phyloP scores from a whole-genome alignment of 2,797 vertebrate genomes.

The Paedocypris micromegethes region DNA sequence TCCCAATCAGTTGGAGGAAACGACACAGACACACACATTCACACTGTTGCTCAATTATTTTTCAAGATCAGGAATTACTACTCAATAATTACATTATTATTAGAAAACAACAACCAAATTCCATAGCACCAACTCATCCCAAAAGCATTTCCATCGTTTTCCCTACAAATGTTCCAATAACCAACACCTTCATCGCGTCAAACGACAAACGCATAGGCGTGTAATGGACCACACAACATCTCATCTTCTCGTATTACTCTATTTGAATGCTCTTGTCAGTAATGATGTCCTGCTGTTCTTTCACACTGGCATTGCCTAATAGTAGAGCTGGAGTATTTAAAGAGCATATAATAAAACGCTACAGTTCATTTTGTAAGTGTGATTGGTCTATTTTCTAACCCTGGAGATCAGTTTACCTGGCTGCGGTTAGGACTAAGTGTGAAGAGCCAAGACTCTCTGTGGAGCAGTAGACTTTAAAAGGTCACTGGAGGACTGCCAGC shows the following conservation, averaged over 20 bases:
- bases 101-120: too few relatives aligned
- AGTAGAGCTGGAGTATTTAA: slow-evolving; percentile 13
- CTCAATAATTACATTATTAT: too few relatives aligned
- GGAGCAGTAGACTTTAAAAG: slow-evolving; percentile 42
- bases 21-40: too few relatives aligned
- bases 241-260: background rate
- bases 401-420: slow-evolving; percentile 45
- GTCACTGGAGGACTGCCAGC: slow-evolving; percentile 46
- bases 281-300: slow-evolving; percentile 8
- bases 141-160: background rate
- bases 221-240: background rate
- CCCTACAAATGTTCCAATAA: background rate
- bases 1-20: too few relatives aligned
- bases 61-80: too few relatives aligned
- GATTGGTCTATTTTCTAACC: slow-evolving; percentile 29
- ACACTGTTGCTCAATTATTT: too few relatives aligned
- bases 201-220: slow-evolving; percentile 3
- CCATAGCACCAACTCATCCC: background rate
- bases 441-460: slow-evolving; percentile 25
- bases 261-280: slow-evolving; percentile 10
- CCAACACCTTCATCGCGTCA: background rate
- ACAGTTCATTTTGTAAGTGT: slow-evolving; percentile 22
- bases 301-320: background rate
- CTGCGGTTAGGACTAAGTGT: slow-evolving; percentile 21
- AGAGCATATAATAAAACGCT: slow-evolving; percentile 30